These are phyloP conservation scores for Gavialis gangeticus DNA, from an alignment of 2,113 vertebrate genomes.

Conservation along the genomic window DNA sequence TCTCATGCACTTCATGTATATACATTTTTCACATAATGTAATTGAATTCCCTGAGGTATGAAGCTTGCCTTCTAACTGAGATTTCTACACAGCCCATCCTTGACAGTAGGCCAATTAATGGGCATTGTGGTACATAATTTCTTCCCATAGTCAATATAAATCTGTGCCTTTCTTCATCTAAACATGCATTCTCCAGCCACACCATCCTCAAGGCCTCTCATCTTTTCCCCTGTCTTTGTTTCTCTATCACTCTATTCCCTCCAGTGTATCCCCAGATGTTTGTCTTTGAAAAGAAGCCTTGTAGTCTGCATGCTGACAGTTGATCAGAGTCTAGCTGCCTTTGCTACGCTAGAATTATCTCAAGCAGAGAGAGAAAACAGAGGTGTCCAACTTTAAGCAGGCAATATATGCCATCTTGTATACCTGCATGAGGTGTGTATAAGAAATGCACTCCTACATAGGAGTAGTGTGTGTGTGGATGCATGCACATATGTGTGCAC, in stretches of 20 bases:
- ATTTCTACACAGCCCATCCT: not conserved
- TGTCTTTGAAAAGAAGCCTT: no score
- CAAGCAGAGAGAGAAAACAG: not conserved
- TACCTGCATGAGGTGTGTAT: no score
- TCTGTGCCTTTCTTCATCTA: not conserved
- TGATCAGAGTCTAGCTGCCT: not conserved
- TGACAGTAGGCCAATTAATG: not conserved
- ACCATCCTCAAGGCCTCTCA: not conserved
- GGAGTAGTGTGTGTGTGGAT: not conserved
- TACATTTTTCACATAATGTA: not conserved
- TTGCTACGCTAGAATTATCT: not conserved
- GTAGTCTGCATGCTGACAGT: no score
- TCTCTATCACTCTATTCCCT: not conserved
- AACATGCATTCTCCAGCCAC: not conserved
- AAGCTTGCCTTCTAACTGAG: not conserved
- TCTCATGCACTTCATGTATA: not conserved
- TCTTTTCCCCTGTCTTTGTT: not conserved
- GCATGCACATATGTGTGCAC: no score
- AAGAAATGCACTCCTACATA: no score
- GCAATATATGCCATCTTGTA: no score
- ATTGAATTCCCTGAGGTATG: not conserved
- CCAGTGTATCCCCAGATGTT: not conserved
- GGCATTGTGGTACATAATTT: not conserved
- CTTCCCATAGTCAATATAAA: not conserved
- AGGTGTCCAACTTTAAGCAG: rapidly evolving